Percentiles rank a stretch among this genome's conserved stretches.
These are phyloP conservation scores for Plutella xylostella DNA, from an alignment of 2,888 invertebrate genomes.

Conservation along the genomic window DNA sequence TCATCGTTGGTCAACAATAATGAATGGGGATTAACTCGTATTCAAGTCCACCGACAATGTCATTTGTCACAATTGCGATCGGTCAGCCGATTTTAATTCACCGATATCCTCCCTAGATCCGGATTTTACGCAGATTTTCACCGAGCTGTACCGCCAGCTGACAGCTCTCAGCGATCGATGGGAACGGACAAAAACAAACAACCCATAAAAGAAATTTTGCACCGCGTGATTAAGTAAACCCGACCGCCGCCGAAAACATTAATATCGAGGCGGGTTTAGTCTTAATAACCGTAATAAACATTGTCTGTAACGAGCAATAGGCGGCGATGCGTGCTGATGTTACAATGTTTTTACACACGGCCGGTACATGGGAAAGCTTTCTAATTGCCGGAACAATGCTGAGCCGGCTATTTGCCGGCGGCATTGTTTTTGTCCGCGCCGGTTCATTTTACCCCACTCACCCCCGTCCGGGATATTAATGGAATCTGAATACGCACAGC, in stretches of 20 bases:
- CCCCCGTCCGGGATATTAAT: conserved; percentile 63
- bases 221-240: conserved; percentile 42
- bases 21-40: conserved; percentile 30
- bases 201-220: conserved; percentile 12
- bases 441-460: conserved; percentile 67
- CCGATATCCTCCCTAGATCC: conserved; percentile 35
- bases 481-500: conserved; percentile 70
- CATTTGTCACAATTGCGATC: conserved; percentile 37
- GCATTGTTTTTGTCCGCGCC: conserved; percentile 69
- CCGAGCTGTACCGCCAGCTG: conserved; percentile 13
- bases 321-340: conserved; percentile 68
- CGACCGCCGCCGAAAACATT: conserved; percentile 49
- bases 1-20: conserved; percentile 10
- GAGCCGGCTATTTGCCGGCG: conserved; percentile 69
- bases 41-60: conserved; percentile 37
- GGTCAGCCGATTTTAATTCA: conserved; percentile 43
- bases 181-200: conserved; percentile 12
- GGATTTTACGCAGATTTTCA: conserved; percentile 41
- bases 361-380: conserved; percentile 70
- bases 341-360: conserved; percentile 69
- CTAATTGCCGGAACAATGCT: conserved; percentile 71
- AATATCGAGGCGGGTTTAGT: conserved; percentile 59
- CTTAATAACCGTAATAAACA: conserved; percentile 70
- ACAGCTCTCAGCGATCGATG: conserved; percentile 15
- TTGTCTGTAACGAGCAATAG: conserved; percentile 68